Evolutionary conservation across 2,888 invertebrate species (phyloP).

Genomic region (Polyploca ridens): DNA sequence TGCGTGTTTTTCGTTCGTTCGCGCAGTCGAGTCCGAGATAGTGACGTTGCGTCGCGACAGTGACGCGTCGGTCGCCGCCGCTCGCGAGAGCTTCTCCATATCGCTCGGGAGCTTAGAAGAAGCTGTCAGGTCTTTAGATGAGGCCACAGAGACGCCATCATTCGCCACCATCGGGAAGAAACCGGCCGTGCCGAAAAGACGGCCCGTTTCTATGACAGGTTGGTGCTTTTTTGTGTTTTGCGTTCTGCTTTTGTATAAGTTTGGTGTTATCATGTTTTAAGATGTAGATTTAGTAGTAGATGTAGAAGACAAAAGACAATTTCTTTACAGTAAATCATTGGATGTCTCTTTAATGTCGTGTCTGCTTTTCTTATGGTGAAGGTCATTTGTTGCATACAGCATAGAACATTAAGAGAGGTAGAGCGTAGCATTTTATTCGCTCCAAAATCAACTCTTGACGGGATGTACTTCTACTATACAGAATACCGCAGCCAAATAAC

Average conservation of each 20-base stretch:
- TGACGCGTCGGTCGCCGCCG: conserved; percentile 75
- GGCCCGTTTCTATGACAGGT: conserved; percentile 87
- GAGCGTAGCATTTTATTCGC: no score
- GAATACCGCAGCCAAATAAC: no score
- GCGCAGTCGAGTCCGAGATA: conserved; percentile 75
- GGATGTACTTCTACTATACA: no score
- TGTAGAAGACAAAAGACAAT: no score
- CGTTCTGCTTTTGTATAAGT: conserved; percentile 7
- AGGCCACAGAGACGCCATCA: conserved; percentile 66
- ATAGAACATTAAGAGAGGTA: no score
- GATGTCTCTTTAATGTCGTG: no score
- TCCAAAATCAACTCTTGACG: no score
- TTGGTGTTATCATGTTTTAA: not conserved
- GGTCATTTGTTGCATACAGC: no score
- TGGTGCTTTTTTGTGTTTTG: conserved; percentile 50
- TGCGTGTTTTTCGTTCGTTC: conserved; percentile 34
- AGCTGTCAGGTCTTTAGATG: conserved; percentile 74
- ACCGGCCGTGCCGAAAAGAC: conserved; percentile 80
- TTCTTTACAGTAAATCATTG: no score
- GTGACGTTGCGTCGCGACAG: conserved; percentile 82
- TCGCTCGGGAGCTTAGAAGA: conserved; percentile 79
- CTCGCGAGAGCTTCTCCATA: conserved; percentile 77
- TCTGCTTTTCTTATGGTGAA: no score
- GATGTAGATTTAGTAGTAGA: not conserved
- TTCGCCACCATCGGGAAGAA: conserved; percentile 80